Evolutionary conservation across 1,140 invertebrate genomes (phyloP), one percentile per base, ranked within the genome.

Genomic region (Dermatophagoides farinae): DNA sequence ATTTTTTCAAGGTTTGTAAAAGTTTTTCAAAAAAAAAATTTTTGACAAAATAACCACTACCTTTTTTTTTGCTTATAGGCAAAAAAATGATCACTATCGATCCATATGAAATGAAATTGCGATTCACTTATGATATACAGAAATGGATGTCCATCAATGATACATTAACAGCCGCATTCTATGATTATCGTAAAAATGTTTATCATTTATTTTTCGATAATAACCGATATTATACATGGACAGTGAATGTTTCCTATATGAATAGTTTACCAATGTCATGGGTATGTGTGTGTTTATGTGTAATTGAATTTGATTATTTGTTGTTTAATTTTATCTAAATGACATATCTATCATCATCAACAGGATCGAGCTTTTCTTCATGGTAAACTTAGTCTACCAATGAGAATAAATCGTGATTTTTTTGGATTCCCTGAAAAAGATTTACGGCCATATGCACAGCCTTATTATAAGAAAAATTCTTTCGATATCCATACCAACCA

Each of bases 341-440:
- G 2, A 31, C 31, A 31, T 31, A 31, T 8, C 2, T 38, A 54
- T 54, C 22, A 12, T 38, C 20, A 50, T 50, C 23, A 18, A 18
- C 38, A 60, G 58, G 58, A 60, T 60, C 43, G 58, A 37, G 58
- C 58, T 25, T 60, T 60, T 31, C 58, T 60, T 40, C 58, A 60
- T 22, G 58, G 58, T 6, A 25, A 43, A 23, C 46, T 60, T 14
- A 60, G 58, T 40, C 41, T 6, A 50, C 12, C 11, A 14, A 18
- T 60, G 41, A 2, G 23, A 23, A 60, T 60, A 4, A 60, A 60
- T 52, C 41, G 44, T 4, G 58, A 60, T 37, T 60, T 60, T 47
- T 60, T 60, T 20, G 22, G 31, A 18, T 60, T 60, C 22, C 14
- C 25, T 23, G 44, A 60, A 31, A 43, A 31, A 18, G 58, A 60